Conservation (phyloP, 1,140 invertebrate species). For the Nasonia longicornis region DNA sequence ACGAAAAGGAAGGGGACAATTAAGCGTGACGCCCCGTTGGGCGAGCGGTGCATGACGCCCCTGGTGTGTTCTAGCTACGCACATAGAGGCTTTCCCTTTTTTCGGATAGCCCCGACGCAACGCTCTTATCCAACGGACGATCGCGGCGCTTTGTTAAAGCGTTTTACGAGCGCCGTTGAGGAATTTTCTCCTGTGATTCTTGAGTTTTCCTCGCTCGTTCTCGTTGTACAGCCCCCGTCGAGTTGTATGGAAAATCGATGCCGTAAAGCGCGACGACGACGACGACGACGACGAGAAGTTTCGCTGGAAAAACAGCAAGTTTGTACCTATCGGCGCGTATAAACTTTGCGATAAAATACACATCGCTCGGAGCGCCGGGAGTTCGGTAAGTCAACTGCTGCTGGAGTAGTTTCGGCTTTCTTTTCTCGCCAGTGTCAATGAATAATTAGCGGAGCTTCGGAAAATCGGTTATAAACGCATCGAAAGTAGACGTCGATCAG, state of each 20-base stretch:
- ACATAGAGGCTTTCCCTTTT: neutral
- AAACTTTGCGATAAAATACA: conserved; percentile 1
- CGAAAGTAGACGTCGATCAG: neutral
- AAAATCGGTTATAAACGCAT: neutral
- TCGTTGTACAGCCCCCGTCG: too few species aligned
- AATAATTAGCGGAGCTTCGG: conserved; percentile 15
- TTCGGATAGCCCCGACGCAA: neutral
- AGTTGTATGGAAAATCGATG: conserved; percentile 16
- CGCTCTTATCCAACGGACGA: neutral
- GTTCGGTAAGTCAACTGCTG: conserved; percentile 7
- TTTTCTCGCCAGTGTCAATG: conserved; percentile 4
- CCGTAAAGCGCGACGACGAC: neutral
- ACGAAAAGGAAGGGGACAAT: conserved; percentile 50
- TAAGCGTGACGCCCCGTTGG: conserved; percentile 52
- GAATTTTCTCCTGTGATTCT: neutral
- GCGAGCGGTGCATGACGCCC: neutral
- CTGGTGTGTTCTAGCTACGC: too few species aligned
- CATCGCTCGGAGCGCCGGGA: neutral
- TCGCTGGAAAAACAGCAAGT: conserved; percentile 21
- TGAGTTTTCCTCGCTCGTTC: too few species aligned
- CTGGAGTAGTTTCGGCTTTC: neutral
- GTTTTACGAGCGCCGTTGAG: neutral
- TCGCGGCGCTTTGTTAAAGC: neutral
- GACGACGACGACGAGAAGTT: conserved; percentile 9
- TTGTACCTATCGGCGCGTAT: too few species aligned